phyloP scores from a whole-genome alignment of 2,888 invertebrate genomes.

The Spisula subtruncata region DNA sequence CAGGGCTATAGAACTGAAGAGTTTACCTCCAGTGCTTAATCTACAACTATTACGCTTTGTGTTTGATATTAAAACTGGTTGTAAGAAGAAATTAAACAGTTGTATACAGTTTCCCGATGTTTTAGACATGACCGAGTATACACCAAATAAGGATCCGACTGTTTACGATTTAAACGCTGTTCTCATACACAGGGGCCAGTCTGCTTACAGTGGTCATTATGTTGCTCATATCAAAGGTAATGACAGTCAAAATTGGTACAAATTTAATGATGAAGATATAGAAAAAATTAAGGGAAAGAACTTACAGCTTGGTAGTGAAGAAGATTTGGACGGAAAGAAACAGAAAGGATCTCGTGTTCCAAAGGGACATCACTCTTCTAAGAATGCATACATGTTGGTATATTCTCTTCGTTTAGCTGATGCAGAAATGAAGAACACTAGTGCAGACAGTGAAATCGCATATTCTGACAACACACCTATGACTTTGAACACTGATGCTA shows the following conservation, averaged over 20 bases:
- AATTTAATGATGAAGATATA: conserved; percentile 90
- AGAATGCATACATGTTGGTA: conserved; percentile 91
- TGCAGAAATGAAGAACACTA: background rate
- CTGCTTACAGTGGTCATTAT: conserved; percentile 91
- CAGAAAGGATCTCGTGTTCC: conserved; percentile 77
- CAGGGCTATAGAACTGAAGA: conserved; percentile 89
- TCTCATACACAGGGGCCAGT: conserved; percentile 91
- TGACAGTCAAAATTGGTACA: conserved; percentile 90
- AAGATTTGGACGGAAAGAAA: conserved; percentile 86
- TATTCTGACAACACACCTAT: background rate
- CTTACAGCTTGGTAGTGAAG: conserved; percentile 88
- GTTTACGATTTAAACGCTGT: conserved; percentile 90
- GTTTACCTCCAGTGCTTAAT: conserved; percentile 90
- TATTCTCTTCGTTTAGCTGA: conserved; percentile 87
- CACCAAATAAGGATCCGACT: conserved; percentile 38
- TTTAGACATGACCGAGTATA: conserved; percentile 89
- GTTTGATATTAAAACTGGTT: conserved; percentile 90
- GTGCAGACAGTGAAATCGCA: conserved; percentile 13
- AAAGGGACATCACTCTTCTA: conserved; percentile 89
- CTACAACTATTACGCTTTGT: conserved; percentile 91
- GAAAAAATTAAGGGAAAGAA: conserved; percentile 87
- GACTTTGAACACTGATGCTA: background rate
- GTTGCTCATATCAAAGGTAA: conserved; percentile 90
- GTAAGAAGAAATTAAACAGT: conserved; percentile 90
- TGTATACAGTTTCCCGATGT: conserved; percentile 90